phyloP scores from a whole-genome alignment of 2,888 invertebrate genomes.

The Cosmia pyralina region DNA sequence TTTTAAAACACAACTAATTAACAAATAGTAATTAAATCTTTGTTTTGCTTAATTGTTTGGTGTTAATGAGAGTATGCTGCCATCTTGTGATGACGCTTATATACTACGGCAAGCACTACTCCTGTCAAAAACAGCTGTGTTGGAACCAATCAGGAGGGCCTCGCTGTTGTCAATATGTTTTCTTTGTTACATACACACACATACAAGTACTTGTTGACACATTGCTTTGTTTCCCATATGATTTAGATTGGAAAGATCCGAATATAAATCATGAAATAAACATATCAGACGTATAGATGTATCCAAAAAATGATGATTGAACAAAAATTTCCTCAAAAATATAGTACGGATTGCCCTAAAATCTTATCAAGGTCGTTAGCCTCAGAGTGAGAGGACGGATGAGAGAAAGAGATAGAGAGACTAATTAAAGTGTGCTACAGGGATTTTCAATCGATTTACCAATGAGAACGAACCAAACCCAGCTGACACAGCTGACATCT shows the following conservation, averaged over 20 bases:
- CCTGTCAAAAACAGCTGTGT: slow-evolving; percentile 89
- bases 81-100: slow-evolving; percentile 72
- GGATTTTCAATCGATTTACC: slow-evolving; percentile 88
- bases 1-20: slow-evolving; percentile 2
- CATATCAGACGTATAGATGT: slow-evolving; percentile 23
- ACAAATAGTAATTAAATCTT: background rate
- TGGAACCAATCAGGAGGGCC: slow-evolving; percentile 78
- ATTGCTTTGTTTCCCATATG: slow-evolving; percentile 87
- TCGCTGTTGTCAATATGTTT: slow-evolving; percentile 79
- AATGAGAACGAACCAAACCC: slow-evolving; percentile 83
- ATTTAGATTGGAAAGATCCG: slow-evolving; percentile 71
- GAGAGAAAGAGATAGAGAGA: slow-evolving; percentile 72
- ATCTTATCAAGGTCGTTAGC: slow-evolving; percentile 79
- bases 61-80: slow-evolving; percentile 77
- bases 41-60: slow-evolving; percentile 60
- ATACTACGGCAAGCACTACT: slow-evolving; percentile 38
- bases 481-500: slow-evolving; percentile 83
- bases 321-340: slow-evolving; percentile 54
- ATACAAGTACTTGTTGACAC: slow-evolving; percentile 81
- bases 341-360: slow-evolving; percentile 64
- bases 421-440: slow-evolving; percentile 76
- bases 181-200: slow-evolving; percentile 76
- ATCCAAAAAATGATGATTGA: slow-evolving; percentile 50
- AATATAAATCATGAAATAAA: slow-evolving; percentile 47
- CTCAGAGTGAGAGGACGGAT: slow-evolving; percentile 76